These are phyloP conservation scores for Motacilla tschutschensis DNA, from an alignment of 2,113 vertebrate species.

Conservation along the genomic window DNA sequence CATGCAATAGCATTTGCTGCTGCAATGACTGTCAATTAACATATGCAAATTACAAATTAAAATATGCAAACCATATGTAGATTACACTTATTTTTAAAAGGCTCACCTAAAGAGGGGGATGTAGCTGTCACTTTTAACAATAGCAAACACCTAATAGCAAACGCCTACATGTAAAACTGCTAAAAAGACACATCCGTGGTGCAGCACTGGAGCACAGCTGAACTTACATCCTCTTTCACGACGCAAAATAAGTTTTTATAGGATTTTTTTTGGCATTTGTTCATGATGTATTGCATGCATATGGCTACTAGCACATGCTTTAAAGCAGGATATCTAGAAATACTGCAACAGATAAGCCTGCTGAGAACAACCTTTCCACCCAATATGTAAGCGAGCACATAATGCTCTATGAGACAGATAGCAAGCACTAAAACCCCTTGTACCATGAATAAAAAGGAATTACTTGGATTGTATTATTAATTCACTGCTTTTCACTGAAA, in stretches of 20 bases:
- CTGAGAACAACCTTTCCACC: not conserved
- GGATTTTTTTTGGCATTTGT: not conserved
- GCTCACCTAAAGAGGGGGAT: slow-evolving; percentile 34
- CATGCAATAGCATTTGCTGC: not conserved
- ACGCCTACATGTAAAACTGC: slow-evolving; percentile 37
- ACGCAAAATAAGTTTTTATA: not conserved
- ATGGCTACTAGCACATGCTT: not conserved
- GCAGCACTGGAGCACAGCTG: not conserved
- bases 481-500: not conserved
- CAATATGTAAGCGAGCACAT: not conserved
- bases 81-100: slow-evolving; percentile 46
- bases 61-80: slow-evolving; percentile 31
- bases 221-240: not conserved
- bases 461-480: not conserved
- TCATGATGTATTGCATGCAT: not conserved
- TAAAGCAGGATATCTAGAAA: not conserved
- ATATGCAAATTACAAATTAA: slow-evolving; percentile 24
- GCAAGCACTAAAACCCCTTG: not conserved
- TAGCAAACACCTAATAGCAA: slow-evolving; percentile 57
- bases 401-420: not conserved
- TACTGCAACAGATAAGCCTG: not conserved
- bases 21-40: slow-evolving; percentile 21
- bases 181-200: not conserved
- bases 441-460: not conserved
- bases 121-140: slow-evolving; percentile 63